These are phyloP conservation scores for Apamea anceps DNA, from an alignment of 2,888 invertebrate genomes.

Conservation along the genomic window DNA sequence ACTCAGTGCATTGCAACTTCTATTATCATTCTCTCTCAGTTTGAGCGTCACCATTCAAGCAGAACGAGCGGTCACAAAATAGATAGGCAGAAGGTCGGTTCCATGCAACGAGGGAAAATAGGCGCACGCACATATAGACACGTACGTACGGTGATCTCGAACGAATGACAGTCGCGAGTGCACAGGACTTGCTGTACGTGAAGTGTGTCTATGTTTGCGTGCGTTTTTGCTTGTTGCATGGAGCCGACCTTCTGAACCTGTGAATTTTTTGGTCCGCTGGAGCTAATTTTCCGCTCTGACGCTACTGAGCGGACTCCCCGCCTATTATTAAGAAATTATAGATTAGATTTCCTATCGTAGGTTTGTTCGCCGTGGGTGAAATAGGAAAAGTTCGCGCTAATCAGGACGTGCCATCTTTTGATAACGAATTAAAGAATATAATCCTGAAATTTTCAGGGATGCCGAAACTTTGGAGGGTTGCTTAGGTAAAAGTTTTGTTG, in stretches of 20 bases:
- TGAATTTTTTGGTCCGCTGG: neutral
- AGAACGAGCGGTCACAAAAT: constrained; percentile 19
- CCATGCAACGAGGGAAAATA: neutral
- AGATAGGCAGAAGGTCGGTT: constrained; percentile 1
- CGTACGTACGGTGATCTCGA: no score
- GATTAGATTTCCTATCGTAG: constrained; percentile 67
- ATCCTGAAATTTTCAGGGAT: constrained; percentile 35
- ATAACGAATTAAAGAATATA: constrained; percentile 64
- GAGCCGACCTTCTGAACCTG: neutral
- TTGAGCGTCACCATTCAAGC: constrained; percentile 40
- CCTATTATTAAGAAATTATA: constrained; percentile 69
- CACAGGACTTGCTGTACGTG: neutral
- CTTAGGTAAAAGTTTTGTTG: constrained; percentile 21
- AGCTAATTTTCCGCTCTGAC: constrained; percentile 65
- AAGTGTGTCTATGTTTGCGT: neutral
- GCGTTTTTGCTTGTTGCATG: neutral
- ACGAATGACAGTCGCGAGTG: neutral
- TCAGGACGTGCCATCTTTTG: constrained; percentile 66
- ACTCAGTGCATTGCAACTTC: constrained; percentile 47
- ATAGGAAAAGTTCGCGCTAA: constrained; percentile 67
- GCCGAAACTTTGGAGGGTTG: constrained; percentile 15
- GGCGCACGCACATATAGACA: neutral
- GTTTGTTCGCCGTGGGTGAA: constrained; percentile 61
- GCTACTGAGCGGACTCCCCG: constrained; percentile 42
- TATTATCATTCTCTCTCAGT: constrained; percentile 28